Base-by-base conservation (phyloP, 2,888 invertebrate species). In the Ormyrus thymus region DNA sequence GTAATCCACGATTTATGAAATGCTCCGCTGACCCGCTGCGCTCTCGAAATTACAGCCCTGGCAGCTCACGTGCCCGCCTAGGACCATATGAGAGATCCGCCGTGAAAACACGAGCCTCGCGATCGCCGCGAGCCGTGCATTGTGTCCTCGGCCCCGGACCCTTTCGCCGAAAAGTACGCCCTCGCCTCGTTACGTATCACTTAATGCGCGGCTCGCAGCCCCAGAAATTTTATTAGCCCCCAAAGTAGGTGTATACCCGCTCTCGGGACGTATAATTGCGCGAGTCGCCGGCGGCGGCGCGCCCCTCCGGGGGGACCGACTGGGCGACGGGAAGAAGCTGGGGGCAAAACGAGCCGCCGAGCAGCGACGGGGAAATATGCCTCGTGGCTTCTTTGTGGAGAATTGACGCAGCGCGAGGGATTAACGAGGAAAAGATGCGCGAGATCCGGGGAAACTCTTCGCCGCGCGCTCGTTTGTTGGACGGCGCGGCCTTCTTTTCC, bases 161-260 rank as follows among this genome's bases (percentile, higher is more conserved):
- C 72, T 58, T 70, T 69, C 50, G 11, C 13, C 9, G 5, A 59
- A 72, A 64, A 76, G 62, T 51, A 78, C 70, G 72, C 65, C 79
- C 62, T 13, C 66, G 55, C 82, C 84, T 84, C 85, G 83, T 85
- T 86, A 85, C 84, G 82, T 84, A 86, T 85, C 85, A 84, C 84
- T 86, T 86, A 84, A 85, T 81, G 51, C 76, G 80, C 29, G 29
- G 29, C 79, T 75, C 73, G 56, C 46, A 48, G 13, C 46, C 55
- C 55, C 70, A 29, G 84, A 84, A 85, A 85, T 86, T 86, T 86
- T 86, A 86, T 86, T 86, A 85, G 86, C 83, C 83, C 83, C 74
- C 50, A 76, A 79, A 80, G 77, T 74, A 80, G 74, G 73, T 76
- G 76, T 80, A 73, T 70, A 56, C 65, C 11, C 43, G 29, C n/a